Base-by-base conservation (phyloP, 2,888 invertebrate species). In the Andrena praecox region DNA sequence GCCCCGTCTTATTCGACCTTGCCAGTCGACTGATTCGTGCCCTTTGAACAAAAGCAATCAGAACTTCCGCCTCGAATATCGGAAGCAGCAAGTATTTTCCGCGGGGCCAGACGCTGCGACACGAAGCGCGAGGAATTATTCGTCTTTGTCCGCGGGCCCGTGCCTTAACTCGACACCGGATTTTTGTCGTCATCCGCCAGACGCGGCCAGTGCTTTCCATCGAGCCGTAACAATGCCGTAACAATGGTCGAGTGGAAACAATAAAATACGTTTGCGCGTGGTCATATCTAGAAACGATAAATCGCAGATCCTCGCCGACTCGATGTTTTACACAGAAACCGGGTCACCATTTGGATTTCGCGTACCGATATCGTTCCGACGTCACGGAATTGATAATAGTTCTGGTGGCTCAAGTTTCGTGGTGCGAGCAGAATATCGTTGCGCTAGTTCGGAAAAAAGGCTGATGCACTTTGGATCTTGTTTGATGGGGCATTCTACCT, bases 241-340 rank as follows among this genome's bases (percentile, higher is more conserved):
- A 64, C 60, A 69, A 52, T 33, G 62, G 35, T 75, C 16, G 7
- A 16, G 24, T 16, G 8, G 59, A 59, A 71, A 71, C 77, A 59
- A 64, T 77, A 77, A 77, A 77, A 66, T 16, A 64, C 56, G 56
- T 7, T 33, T n/a, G 10, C 70, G 50, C 70, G 70, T 63, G 63
- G 24, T 48, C 31, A 54, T 54, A 56, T 70, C 24, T 48, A 24
- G 24, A 33, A 71, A 48, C 48, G 27, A 77, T 71, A 77, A 77
- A 77, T 77, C 64, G 75, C 52, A 27, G 50, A 29, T n/a, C 8
- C 50, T 66, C n/a, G 29, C 29, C 29, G 6, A 12, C 8, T 31
- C 24, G 56, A 2, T 77, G 63, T 64, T 77, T 56, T 59, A 71
- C 62, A 31, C 35, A 1, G 16, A 71, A 71, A 64, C 33, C 12